These are phyloP conservation scores for Cassiopea xamachana DNA, from an alignment of 30 jellyfish, hydroid and myxozoan species.

Conservation along the genomic window DNA sequence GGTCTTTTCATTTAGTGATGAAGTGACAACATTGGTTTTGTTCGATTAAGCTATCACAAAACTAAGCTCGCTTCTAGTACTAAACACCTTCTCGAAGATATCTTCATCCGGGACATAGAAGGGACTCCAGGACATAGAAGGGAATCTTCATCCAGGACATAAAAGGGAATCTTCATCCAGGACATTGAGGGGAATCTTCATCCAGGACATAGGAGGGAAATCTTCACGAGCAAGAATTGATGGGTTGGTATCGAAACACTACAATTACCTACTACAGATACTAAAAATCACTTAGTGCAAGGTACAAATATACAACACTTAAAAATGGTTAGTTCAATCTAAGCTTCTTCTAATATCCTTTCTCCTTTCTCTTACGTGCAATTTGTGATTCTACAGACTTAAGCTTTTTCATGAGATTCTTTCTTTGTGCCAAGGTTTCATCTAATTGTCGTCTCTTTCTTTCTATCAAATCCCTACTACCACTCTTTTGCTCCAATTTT, in stretches of 20 bases:
- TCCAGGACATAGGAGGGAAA: too few relatives aligned
- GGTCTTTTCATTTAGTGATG: too few relatives aligned
- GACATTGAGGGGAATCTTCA: too few relatives aligned
- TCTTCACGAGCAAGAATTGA: background rate
- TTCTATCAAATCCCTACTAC: conserved; percentile 67
- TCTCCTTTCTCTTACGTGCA: conserved; percentile 67
- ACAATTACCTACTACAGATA: background rate
- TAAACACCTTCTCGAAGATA: too few relatives aligned
- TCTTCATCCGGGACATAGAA: too few relatives aligned
- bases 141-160: background rate
- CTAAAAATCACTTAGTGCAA: conserved; percentile 15
- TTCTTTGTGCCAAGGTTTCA: conserved; percentile 69
- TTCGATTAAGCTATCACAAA: too few relatives aligned
- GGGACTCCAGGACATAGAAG: too few relatives aligned
- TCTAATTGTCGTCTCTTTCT: conserved; percentile 68
- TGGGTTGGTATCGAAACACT: background rate
- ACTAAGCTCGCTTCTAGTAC: too few relatives aligned
- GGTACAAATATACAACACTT: background rate
- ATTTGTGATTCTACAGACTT: conserved; percentile 79
- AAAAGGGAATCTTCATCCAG: background rate
- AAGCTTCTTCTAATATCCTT: conserved; percentile 22
- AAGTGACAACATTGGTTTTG: too few relatives aligned
- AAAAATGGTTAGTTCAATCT: background rate
- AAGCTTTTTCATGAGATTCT: conserved; percentile 80
- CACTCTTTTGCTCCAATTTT: conserved; percentile 76